A percentile compares a stretch with the other conserved stretches of the same genome.
Conservation (phyloP, 2,888 invertebrate genomes). For the Itoplectis maculator region DNA sequence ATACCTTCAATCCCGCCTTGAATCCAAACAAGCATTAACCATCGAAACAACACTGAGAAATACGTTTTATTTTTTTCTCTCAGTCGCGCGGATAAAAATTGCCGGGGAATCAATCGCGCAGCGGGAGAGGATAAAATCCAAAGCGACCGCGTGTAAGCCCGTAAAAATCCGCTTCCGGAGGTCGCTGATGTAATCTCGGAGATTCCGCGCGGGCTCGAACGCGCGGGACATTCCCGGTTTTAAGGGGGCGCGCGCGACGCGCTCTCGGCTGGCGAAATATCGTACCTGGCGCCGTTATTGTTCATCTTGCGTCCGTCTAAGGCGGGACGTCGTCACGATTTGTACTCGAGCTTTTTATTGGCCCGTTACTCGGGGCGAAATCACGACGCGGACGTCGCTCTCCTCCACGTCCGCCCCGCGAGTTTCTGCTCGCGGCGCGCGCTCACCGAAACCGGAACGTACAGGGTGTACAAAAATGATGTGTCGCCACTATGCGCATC, state of each 20-base stretch:
- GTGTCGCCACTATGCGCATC: too few relatives aligned
- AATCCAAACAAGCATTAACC: background rate
- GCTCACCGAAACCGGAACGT: conserved; percentile 5
- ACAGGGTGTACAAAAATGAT: too few relatives aligned
- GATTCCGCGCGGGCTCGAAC: background rate
- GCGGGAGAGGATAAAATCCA: background rate
- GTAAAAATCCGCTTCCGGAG: background rate
- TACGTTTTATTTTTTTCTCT: background rate
- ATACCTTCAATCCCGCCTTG: too few relatives aligned
- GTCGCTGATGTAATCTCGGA: background rate
- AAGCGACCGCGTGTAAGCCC: background rate
- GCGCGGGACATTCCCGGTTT: background rate
- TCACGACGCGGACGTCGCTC: conserved; percentile 71
- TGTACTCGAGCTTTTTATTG: conserved; percentile 74
- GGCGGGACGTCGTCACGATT: conserved; percentile 69
- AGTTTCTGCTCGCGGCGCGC: too few relatives aligned
- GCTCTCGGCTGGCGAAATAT: background rate
- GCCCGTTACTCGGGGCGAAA: conserved; percentile 74
- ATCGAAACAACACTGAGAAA: background rate
- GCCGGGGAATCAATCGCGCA: background rate
- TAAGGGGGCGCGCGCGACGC: background rate
- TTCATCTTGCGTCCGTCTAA: conserved; percentile 22
- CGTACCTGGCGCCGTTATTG: conserved; percentile 54
- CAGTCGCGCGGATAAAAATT: background rate
- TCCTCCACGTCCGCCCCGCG: too few relatives aligned